Evolutionary conservation across 30 jellyfish, hydroid and myxozoan genomes (phyloP).

Genomic region (Phacellophora camtschatica): DNA sequence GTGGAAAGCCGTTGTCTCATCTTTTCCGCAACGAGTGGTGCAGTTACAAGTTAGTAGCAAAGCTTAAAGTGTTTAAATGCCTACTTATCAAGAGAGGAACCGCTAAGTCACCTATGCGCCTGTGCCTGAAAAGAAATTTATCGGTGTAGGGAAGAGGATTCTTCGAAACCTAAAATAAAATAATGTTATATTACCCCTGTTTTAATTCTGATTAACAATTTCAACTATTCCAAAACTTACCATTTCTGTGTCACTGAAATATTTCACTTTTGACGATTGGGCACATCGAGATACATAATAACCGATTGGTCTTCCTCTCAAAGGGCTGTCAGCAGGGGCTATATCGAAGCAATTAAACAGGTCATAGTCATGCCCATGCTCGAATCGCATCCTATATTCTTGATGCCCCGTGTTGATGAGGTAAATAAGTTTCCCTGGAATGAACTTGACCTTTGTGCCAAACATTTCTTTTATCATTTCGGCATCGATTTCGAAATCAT

Average conservation of each 20-base stretch:
- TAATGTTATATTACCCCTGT: too few species aligned
- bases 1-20: too few species aligned
- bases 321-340: slow-evolving; percentile 66
- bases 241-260: slow-evolving; percentile 79
- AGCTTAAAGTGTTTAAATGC: too few species aligned
- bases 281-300: slow-evolving; percentile 71
- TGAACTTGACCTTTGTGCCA: slow-evolving; percentile 54
- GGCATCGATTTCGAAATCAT: slow-evolving; percentile 62
- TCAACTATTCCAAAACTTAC: too few species aligned
- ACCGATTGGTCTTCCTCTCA: slow-evolving; percentile 75
- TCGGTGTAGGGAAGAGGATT: too few species aligned
- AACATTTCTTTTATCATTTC: slow-evolving; percentile 35
- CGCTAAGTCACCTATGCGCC: too few species aligned
- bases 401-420: slow-evolving; percentile 60
- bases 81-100: too few species aligned
- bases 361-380: slow-evolving; percentile 86
- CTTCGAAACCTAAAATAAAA: too few species aligned
- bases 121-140: too few species aligned
- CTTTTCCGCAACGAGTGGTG: too few species aligned
- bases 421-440: slow-evolving; percentile 77
- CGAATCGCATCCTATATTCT: slow-evolving; percentile 74
- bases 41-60: too few species aligned
- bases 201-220: too few species aligned
- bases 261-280: slow-evolving; percentile 47
- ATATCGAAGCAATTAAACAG: slow-evolving; percentile 45